Evolutionary conservation across 2,113 vertebrate species (phyloP).

Genomic region (Cyprinodon variegatus): DNA sequence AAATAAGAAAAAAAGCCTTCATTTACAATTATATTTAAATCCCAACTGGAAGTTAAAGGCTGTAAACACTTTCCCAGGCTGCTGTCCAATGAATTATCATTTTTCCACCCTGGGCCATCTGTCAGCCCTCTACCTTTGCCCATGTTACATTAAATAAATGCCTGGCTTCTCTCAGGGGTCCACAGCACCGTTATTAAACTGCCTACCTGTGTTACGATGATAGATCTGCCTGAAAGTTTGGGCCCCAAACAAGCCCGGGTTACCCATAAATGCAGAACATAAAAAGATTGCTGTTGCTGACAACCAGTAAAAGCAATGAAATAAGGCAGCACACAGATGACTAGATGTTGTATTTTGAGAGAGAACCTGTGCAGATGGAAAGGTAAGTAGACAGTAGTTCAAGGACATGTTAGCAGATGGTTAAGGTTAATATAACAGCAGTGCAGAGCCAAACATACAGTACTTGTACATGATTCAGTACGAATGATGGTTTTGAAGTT

Average conservation of each 20-base stretch:
- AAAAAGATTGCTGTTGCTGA: conserved; percentile 66
- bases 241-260: conserved; percentile 49
- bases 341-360: conserved; percentile 32
- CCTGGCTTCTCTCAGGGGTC: conserved; percentile 65
- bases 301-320: conserved; percentile 54
- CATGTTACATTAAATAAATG: conserved; percentile 76
- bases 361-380: conserved; percentile 18
- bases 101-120: conserved; percentile 63
- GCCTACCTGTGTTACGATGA: conserved; percentile 78
- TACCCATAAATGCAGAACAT: conserved; percentile 72
- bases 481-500: background rate
- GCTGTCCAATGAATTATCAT: conserved; percentile 56
- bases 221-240: conserved; percentile 68
- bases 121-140: conserved; percentile 57
- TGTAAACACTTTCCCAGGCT: conserved; percentile 10
- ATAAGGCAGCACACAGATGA: conserved; percentile 52
- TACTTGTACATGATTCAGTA: background rate
- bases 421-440: conserved; percentile 7
- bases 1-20: background rate
- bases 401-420: conserved; percentile 9
- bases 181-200: conserved; percentile 74
- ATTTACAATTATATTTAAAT: conserved; percentile 25
- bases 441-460: background rate
- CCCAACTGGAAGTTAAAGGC: conserved; percentile 5
- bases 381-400: conserved; percentile 10